Evolutionary conservation across 2,113 vertebrate genomes (phyloP).

Genomic region (Sporophila hypoxantha): DNA sequence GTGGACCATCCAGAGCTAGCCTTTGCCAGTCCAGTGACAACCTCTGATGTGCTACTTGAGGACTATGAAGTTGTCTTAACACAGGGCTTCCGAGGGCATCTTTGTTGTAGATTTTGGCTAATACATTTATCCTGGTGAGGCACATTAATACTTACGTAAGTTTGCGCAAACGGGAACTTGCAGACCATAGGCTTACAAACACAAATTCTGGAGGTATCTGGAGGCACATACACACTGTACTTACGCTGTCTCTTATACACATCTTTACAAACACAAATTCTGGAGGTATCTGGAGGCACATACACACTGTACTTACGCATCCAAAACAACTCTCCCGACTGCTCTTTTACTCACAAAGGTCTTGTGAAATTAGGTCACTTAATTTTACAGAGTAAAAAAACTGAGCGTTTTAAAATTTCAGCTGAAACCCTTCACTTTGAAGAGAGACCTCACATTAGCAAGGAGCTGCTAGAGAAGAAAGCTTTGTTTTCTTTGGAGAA

Average conservation of each 20-base stretch:
- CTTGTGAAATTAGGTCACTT: background rate
- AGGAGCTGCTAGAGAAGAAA: background rate
- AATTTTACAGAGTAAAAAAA: background rate
- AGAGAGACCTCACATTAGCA: background rate
- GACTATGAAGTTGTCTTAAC: background rate
- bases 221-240: background rate
- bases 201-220: background rate
- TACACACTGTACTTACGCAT: background rate
- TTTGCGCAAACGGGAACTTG: background rate
- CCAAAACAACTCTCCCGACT: background rate
- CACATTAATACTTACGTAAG: rapidly evolving
- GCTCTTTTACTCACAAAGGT: background rate
- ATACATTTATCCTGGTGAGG: background rate
- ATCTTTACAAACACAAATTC: background rate
- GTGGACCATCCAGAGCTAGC: rapidly evolving
- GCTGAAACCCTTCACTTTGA: background rate
- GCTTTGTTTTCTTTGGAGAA: background rate
- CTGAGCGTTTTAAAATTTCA: background rate
- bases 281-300: background rate
- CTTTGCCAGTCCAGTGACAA: background rate
- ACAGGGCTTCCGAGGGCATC: background rate
- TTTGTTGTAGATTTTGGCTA: background rate
- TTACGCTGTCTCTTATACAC: too few species aligned
- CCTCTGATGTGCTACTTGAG: background rate
- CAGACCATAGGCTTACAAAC: background rate